phyloP scores from a whole-genome alignment of 2,888 invertebrate genomes.

The Apocheima hispidaria region DNA sequence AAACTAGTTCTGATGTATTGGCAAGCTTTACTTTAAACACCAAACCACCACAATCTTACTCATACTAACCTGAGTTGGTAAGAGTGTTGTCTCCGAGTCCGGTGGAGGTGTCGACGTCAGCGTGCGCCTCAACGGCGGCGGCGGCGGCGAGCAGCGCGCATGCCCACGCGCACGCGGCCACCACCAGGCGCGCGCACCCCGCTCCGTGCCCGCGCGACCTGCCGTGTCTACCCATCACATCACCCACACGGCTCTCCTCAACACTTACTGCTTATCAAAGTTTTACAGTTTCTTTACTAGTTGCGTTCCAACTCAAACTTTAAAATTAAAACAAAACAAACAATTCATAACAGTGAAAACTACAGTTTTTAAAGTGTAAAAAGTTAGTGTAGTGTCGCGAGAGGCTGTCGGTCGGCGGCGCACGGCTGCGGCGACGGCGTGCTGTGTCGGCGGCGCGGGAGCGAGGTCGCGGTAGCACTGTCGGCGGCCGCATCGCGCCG shows the following conservation, averaged over 20 bases:
- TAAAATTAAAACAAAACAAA: slow-evolving; percentile 10
- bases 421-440: slow-evolving; percentile 25
- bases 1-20: neutral
- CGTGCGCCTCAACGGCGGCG: slow-evolving; percentile 63
- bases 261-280: slow-evolving; percentile 44
- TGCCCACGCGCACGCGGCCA: slow-evolving; percentile 77
- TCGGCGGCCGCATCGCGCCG: slow-evolving; percentile 73
- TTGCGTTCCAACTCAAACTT: slow-evolving; percentile 2
- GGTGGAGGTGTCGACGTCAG: slow-evolving; percentile 82
- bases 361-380: slow-evolving; percentile 14
- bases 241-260: slow-evolving; percentile 62
- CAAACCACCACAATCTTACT: neutral
- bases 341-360: slow-evolving; percentile 12
- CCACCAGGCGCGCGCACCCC: slow-evolving; percentile 56
- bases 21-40: neutral
- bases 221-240: slow-evolving; percentile 79
- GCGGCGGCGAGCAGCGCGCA: slow-evolving; percentile 69
- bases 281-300: slow-evolving; percentile 42
- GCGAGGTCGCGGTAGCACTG: slow-evolving; percentile 77
- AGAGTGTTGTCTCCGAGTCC: slow-evolving; percentile 81
- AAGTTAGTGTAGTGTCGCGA: slow-evolving; percentile 29
- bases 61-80: slow-evolving; percentile 75
- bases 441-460: slow-evolving; percentile 46
- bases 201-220: slow-evolving; percentile 51
- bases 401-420: slow-evolving; percentile 23